Evolutionary conservation across 2,888 invertebrate species (phyloP), one percentile per base, ranked within the genome.

Genomic region (Microdon myrmicae): DNA sequence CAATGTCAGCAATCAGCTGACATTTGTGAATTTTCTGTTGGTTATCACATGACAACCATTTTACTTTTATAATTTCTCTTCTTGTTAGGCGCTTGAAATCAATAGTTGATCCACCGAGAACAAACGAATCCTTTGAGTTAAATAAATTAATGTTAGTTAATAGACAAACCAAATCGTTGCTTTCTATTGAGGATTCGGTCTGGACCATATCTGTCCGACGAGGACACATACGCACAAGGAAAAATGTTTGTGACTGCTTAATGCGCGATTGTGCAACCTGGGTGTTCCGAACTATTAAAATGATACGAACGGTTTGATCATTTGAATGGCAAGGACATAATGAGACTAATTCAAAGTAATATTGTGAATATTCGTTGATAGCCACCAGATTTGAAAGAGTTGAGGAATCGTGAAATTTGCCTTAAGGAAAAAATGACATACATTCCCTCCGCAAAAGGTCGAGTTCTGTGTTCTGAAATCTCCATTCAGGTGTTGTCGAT

Each of bases 251-350:
- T 49, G 9, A 19, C 48, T 9, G 59, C 66, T 6, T 41, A 60
- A 31, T 47, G 38, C 12, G 44, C 56, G 17, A 34, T 41, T 41
- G 37, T 28, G 35, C 39, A 45, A 34, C 17, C 60, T 38, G 41
- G 56, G 34, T 64, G 60, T 43, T 64, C 59, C 55, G 53, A 68
- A 43, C 44, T 59, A 34, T 37, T 26, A 35, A 39, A 39, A 45
- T 58, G 61, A 55, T 67, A 64, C 17, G 28, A 35, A 47, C 45
- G 29, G n/a, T 44, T 54, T 23, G 44, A 43, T 23, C 55, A 64
- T 48, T 38, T 66, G 31, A 55, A 56, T 29, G 54, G 16, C 20
- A 66, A 59, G 19, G 39, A 66, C 22, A 25, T 59, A 10, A 7
- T 59, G 10, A 43, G 34, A 9, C 35, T 58, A 29, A 12, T 35